Evolutionary conservation across 2,113 vertebrate species (phyloP).

Genomic region (Alosa alosa): DNA sequence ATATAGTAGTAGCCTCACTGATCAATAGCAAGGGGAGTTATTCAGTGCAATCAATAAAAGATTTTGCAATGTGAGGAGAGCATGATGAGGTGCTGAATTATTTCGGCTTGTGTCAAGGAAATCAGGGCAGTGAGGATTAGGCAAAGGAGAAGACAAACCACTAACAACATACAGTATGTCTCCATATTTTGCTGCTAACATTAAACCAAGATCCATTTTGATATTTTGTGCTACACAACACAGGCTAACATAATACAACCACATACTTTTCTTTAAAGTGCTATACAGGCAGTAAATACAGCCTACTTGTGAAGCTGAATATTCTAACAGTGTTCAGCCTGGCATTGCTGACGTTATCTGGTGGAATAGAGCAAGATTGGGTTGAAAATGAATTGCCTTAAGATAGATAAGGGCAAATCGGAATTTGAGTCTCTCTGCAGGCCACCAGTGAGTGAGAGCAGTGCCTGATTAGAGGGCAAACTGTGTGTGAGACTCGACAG

Average conservation of each 20-base stretch:
- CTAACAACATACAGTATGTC: background rate
- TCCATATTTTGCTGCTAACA: background rate
- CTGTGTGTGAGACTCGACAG: background rate
- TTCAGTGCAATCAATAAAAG: background rate
- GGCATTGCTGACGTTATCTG: background rate
- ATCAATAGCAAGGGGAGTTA: background rate
- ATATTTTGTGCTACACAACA: background rate
- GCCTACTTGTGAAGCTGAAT: background rate
- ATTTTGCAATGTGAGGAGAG: background rate
- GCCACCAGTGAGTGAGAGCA: background rate
- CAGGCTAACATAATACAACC: background rate
- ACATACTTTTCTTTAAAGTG: background rate
- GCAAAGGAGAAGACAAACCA: background rate
- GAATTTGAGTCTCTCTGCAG: background rate
- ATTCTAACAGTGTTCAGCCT: background rate
- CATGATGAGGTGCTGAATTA: background rate
- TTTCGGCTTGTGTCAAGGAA: background rate
- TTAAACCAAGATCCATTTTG: background rate
- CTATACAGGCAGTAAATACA: background rate
- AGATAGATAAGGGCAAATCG: background rate
- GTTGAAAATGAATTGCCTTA: background rate
- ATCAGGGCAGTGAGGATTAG: background rate
- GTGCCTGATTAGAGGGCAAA: background rate
- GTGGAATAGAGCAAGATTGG: background rate
- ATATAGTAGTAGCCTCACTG: background rate